Evolutionary conservation across 1,140 invertebrate genomes (phyloP).

Genomic region (Drosophila hydei): DNA sequence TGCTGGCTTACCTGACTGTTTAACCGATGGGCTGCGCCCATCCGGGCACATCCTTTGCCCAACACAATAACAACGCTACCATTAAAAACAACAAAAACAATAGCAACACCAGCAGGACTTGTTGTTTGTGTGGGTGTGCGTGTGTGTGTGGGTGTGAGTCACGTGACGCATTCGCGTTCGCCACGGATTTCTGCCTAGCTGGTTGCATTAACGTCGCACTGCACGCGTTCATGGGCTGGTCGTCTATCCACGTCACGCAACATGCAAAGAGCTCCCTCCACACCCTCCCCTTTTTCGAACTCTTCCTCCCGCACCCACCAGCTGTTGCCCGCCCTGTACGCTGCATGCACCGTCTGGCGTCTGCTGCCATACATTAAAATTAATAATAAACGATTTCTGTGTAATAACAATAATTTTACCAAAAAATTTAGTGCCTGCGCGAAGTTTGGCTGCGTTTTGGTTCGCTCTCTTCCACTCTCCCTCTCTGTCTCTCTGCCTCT

Average conservation of each 20-base stretch:
- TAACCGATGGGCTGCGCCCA: slow-evolving; percentile 64
- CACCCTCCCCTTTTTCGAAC: background rate
- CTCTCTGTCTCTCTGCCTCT: background rate
- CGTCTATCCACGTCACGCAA: slow-evolving; percentile 58
- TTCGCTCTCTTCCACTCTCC: slow-evolving; percentile 5
- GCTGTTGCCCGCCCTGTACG: slow-evolving; percentile 10
- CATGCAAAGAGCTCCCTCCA: slow-evolving; percentile 38
- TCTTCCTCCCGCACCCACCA: background rate
- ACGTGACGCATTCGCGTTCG: slow-evolving; percentile 70
- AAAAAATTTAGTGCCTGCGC: slow-evolving; percentile 73
- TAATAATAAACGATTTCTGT: slow-evolving; percentile 81
- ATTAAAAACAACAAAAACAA: slow-evolving; percentile 52
- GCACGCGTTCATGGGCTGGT: slow-evolving; percentile 51
- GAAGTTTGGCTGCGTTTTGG: slow-evolving; percentile 36
- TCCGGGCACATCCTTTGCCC: slow-evolving; percentile 71
- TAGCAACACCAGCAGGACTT: slow-evolving; percentile 57
- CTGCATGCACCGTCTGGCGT: slow-evolving; percentile 20
- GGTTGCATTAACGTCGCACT: slow-evolving; percentile 63
- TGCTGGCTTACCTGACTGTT: slow-evolving; percentile 46
- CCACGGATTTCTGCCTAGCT: slow-evolving; percentile 55
- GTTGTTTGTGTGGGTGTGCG: slow-evolving; percentile 1
- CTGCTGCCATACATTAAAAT: slow-evolving; percentile 74
- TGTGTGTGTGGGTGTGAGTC: slow-evolving; percentile 55
- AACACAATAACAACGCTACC: slow-evolving; percentile 43
- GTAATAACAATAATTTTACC: slow-evolving; percentile 81